Conservation (phyloP, 2,113 vertebrate genomes). For the Nesogale talazaci region DNA sequence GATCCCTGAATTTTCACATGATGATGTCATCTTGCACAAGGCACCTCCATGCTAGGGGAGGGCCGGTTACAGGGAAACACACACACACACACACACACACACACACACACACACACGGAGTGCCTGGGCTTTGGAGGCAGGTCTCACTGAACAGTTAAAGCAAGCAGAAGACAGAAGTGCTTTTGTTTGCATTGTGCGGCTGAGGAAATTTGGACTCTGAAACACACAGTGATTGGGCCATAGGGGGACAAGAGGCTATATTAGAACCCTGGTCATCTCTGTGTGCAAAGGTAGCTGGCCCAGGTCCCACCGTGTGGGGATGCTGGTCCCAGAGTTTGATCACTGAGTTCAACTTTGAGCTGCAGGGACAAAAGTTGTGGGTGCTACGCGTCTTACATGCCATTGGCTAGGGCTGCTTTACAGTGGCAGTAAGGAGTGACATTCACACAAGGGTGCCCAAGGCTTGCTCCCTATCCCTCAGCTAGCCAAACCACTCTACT, state of each 20-base stretch:
- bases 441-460: no score
- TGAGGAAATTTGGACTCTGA: background rate
- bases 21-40: background rate
- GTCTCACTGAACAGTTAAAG: background rate
- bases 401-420: background rate
- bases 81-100: no score
- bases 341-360: background rate
- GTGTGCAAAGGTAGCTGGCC: background rate
- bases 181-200: background rate
- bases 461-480: background rate
- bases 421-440: background rate
- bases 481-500: background rate
- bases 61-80: background rate
- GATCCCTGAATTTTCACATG: background rate
- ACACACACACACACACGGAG: background rate
- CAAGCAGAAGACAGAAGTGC: rapidly evolving
- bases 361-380: background rate
- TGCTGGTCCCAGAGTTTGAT: background rate
- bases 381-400: background rate
- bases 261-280: no score
- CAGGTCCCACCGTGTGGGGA: background rate
- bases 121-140: background rate
- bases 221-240: background rate
- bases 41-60: background rate
- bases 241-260: background rate